A percentile compares a stretch with the other conserved stretches of the same genome.
Conservation (phyloP, 2,113 vertebrate species). For the Orcinus orca region DNA sequence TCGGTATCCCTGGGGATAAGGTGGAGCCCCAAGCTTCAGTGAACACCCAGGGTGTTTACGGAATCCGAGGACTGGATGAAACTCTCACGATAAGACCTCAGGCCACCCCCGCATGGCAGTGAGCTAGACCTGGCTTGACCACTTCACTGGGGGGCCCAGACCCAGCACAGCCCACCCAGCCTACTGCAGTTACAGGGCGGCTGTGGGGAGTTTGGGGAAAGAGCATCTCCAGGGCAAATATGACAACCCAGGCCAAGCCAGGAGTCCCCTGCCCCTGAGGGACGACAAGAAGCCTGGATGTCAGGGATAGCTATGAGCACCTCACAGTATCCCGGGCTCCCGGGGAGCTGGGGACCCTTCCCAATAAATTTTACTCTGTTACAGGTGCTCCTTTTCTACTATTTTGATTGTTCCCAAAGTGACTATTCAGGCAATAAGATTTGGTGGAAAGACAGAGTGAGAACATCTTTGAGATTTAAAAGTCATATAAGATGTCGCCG, state of each 20-base stretch:
- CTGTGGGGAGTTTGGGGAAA: neutral
- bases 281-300: neutral
- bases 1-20: neutral
- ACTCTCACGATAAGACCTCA: neutral
- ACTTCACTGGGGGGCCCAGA: neutral
- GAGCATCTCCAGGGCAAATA: neutral
- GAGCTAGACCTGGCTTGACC: neutral
- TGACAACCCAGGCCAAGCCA: neutral
- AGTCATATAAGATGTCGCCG: neutral
- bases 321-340: neutral
- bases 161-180: neutral
- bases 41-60: neutral
- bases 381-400: neutral
- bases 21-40: neutral
- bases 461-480: neutral
- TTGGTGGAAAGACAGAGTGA: neutral
- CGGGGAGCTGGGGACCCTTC: neutral
- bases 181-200: neutral
- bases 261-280: neutral
- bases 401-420: neutral
- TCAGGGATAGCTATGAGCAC: neutral
- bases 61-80: neutral
- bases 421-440: neutral
- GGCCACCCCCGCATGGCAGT: neutral
- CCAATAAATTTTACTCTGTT: neutral